These are phyloP conservation scores for Suncus etruscus DNA, from an alignment of 2,113 vertebrate species.

Conservation along the genomic window DNA sequence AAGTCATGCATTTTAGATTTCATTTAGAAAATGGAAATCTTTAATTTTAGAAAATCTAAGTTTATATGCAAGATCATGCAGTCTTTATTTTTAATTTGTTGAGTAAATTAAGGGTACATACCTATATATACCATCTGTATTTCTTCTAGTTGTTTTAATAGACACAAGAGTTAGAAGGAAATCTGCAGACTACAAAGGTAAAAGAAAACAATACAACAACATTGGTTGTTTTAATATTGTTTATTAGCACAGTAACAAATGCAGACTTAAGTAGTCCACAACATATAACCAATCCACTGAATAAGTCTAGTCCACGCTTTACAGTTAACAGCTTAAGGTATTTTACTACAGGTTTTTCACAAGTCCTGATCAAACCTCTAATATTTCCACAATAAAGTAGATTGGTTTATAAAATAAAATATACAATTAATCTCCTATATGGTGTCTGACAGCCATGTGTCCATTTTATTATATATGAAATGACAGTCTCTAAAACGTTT, in stretches of 20 bases:
- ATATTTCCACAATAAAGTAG: slow-evolving; percentile 85
- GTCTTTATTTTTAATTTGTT: background rate
- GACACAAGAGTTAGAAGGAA: background rate
- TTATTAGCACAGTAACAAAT: slow-evolving; percentile 94
- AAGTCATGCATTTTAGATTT: too few species aligned
- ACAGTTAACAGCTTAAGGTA: slow-evolving; percentile 93
- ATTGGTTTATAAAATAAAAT: slow-evolving; percentile 88
- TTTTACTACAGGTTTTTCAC: slow-evolving; percentile 89
- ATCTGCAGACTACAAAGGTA: slow-evolving; percentile 23
- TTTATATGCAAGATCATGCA: too few species aligned
- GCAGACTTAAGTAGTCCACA: slow-evolving; percentile 89
- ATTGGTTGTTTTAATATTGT: slow-evolving; percentile 86
- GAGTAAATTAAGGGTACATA: background rate
- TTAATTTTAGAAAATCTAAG: too few species aligned
- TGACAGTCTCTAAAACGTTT: slow-evolving; percentile 85
- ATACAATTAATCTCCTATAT: slow-evolving; percentile 84
- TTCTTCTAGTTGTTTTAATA: background rate
- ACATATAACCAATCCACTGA: slow-evolving; percentile 90
- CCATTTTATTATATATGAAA: slow-evolving; percentile 82
- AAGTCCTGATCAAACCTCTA: slow-evolving; percentile 86
- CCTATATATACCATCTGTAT: background rate
- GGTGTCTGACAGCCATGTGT: slow-evolving; percentile 81
- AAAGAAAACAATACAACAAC: slow-evolving; percentile 43
- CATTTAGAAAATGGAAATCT: too few species aligned
- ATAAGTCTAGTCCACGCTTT: slow-evolving; percentile 88